Evolutionary conservation across 2,797 vertebrate genomes (phyloP).

Genomic region (Prunella strophiata): DNA sequence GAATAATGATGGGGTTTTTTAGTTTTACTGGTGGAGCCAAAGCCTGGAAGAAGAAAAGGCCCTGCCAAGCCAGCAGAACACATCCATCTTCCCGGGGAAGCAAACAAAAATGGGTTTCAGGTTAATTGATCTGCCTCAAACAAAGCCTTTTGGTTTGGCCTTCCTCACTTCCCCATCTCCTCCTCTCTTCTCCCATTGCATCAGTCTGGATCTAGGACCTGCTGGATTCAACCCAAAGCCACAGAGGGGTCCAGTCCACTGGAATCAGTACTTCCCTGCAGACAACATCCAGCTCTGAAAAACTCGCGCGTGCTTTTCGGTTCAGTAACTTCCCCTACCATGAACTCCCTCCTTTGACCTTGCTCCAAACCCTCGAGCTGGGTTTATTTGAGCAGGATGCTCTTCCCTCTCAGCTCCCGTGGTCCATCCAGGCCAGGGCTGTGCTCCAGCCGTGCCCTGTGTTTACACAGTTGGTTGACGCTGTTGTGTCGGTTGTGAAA

Average conservation of each 20-base stretch:
- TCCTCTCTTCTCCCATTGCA: background rate
- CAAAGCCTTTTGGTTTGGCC: constrained; percentile 19
- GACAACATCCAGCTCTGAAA: constrained; percentile 14
- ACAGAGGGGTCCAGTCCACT: constrained; percentile 19
- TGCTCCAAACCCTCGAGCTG: constrained; percentile 2
- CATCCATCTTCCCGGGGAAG: background rate
- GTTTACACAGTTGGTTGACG: constrained; percentile 18
- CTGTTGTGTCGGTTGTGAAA: constrained; percentile 30
- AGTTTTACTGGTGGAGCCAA: background rate
- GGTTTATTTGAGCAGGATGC: constrained; percentile 40
- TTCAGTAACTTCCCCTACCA: background rate
- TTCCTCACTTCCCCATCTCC: background rate
- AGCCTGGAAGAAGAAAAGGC: background rate
- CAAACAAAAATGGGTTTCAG: background rate
- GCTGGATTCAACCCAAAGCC: constrained; percentile 47
- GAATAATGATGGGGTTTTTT: background rate
- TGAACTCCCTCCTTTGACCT: background rate
- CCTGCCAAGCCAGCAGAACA: constrained; percentile 46
- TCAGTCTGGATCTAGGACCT: background rate
- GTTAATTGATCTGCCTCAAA: background rate
- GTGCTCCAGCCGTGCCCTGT: background rate
- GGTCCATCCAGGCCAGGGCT: constrained; percentile 1
- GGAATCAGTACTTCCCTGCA: constrained; percentile 15
- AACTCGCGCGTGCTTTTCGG: background rate
- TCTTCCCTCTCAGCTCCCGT: background rate